Base-by-base conservation (phyloP, 2,797 vertebrate genomes). In the Pterois miles region DNA sequence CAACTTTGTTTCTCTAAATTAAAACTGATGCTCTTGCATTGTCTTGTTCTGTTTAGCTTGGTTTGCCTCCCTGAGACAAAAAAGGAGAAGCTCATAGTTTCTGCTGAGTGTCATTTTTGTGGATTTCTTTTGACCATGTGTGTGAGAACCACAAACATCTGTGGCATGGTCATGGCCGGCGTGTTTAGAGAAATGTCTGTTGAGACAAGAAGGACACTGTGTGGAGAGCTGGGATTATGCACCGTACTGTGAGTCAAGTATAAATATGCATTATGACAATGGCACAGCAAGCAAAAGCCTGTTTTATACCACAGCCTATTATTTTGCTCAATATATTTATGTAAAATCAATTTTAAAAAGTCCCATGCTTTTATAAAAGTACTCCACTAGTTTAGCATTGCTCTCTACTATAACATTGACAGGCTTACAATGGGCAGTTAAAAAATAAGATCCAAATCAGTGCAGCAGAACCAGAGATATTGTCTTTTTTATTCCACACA, bases 101-200 rank as follows among this genome's bases (percentile, higher is more conserved):
- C 8, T 27, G n/a, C 50, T 68, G 14, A 76, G 27, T 50, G 62
- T 62, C 31, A 85, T 89, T 88, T 86, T 73, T 85, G 83, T 62
- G 88, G 83, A 82, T 78, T 83, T 81, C 13, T 71, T 80, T 78
- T 68, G 43, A 86, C 53, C 75, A 78, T 83, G 59, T 78, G 36
- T 71, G 40, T 71, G 16, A 80, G 46, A 83, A 79, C 90, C 90
- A 86, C 88, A 92, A 85, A 82, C 68, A 87, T 90, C 62, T 52
- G 46, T 34, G 65, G 81, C 38, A 87, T 80, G 80, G 68, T 8
- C 27, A 58, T 14, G 16, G 43, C 31, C 14, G 48, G 52, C 2
- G 1, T 59, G 57, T 64, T 79, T 10, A n/a, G 31, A 65, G 46
- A 58, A 40, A 54, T 62, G 53, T 48, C 23, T 74, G 59, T 70